Base-by-base conservation (phyloP, 2,113 vertebrate species). In the Mus spicilegus region DNA sequence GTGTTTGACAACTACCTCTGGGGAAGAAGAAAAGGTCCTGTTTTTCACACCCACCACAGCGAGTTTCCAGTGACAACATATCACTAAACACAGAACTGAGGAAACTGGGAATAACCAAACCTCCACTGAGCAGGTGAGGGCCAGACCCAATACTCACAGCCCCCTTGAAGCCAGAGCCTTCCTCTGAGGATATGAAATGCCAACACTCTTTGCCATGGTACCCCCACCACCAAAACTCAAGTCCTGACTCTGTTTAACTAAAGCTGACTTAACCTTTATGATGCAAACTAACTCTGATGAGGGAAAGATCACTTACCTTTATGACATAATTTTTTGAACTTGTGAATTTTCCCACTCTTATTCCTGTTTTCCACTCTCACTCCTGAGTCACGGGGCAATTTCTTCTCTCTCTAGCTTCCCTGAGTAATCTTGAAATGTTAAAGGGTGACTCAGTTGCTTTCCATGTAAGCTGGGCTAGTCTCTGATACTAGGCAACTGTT, bases 1-100 rank as follows among this genome's bases (percentile, higher is more conserved):
- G 93, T 89, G 12, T 92, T 92, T 90, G 85, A 88, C 67, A 94
- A 77, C 42, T 63, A 1, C 73, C 85, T 92, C 85, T 80, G 36
- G 56, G 22, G 42, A 46, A 49, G 61, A 69, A 82, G 42, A 69
- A 95, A 93, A 93, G 70, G 51, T 8, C 49, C 5, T 36, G 73
- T 87, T 96, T 54, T 95, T 58, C 92, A 85, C 11, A 16, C 28
- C 65, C 16, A 28, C n/a, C 5, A 61, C 6, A 3, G 58, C 88
- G 77, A 77, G 33, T 90, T 92, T 88, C 70, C 88, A 93, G 70
- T 70, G 78, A 76, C 56, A 42, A n/a, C 56, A 67, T 46, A 46
- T 90, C 88, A 90, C 46, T 92, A 39, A 96, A 69, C 69, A 16
- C 17, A 88, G 56, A 93, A 78, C 2, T 63, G 46, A 11, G 5